phyloP scores from a whole-genome alignment of 2,797 vertebrate genomes.

The Protonibea diacanthus region DNA sequence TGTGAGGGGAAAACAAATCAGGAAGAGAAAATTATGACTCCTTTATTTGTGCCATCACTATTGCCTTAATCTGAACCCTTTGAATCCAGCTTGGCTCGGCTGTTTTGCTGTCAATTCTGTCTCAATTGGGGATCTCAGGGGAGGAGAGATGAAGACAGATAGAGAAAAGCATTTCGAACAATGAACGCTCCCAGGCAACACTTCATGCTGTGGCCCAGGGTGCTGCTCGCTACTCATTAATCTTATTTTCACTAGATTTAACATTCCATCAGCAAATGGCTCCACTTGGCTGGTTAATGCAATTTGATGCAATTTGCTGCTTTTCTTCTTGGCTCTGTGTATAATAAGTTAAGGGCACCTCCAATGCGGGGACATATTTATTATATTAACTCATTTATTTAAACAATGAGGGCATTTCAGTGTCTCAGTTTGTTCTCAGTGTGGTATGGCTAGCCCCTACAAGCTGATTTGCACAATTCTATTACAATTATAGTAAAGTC shows the following conservation, averaged over 20 bases:
- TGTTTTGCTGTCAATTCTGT: slow-evolving; percentile 56
- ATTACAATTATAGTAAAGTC: slow-evolving; percentile 23
- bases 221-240: slow-evolving; percentile 80
- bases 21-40: slow-evolving; percentile 23
- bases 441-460: slow-evolving; percentile 30
- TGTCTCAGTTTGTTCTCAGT: slow-evolving; percentile 47
- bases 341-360: slow-evolving; percentile 74
- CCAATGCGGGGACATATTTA: slow-evolving; percentile 69
- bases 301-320: slow-evolving; percentile 82
- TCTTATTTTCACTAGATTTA: slow-evolving; percentile 85
- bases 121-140: slow-evolving; percentile 61
- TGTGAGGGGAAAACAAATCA: slow-evolving; percentile 17
- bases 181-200: slow-evolving; percentile 62
- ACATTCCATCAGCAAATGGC: slow-evolving; percentile 82
- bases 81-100: slow-evolving; percentile 36
- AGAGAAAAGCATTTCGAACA: slow-evolving; percentile 71
- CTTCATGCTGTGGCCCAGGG: slow-evolving; percentile 65
- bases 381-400: slow-evolving; percentile 72
- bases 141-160: slow-evolving; percentile 69
- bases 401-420: slow-evolving; percentile 59
- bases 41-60: slow-evolving; percentile 33
- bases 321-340: slow-evolving; percentile 65
- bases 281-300: slow-evolving; percentile 81
- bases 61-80: slow-evolving; percentile 31
- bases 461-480: slow-evolving; percentile 46